Percentiles rank a stretch among this genome's conserved stretches.
Conservation (phyloP, 1,140 invertebrate genomes). For the Pogonognathellus flavescens region DNA sequence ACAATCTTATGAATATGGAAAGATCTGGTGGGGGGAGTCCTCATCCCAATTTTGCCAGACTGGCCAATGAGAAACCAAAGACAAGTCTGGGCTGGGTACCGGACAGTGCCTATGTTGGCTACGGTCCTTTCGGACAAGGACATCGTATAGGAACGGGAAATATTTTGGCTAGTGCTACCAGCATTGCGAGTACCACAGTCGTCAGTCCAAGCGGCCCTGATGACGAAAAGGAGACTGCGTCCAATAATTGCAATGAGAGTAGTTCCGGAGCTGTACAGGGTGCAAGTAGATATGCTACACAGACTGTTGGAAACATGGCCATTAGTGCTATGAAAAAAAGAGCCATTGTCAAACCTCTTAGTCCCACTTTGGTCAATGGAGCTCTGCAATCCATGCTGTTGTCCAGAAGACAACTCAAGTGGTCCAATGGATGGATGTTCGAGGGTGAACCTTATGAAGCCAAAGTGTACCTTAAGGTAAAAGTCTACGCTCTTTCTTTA, state of each 20-base stretch:
- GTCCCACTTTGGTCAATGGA: conserved; percentile 63
- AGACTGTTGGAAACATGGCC: conserved; percentile 54
- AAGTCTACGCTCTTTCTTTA: not conserved
- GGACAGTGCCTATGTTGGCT: conserved; percentile 30
- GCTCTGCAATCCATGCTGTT: conserved; percentile 53
- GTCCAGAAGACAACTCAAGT: conserved; percentile 74
- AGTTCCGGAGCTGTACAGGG: not conserved
- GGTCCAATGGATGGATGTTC: conserved; percentile 94
- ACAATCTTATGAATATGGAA: conserved; percentile 41
- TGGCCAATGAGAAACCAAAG: conserved; percentile 23
- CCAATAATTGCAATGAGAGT: not conserved
- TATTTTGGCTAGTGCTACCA: not conserved
- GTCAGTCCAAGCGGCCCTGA: not conserved
- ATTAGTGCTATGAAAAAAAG: conserved; percentile 65
- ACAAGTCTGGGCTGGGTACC: conserved; percentile 21
- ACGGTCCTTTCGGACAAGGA: conserved; percentile 23
- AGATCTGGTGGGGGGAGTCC: not conserved
- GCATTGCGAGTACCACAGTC: not conserved
- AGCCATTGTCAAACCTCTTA: conserved; percentile 66
- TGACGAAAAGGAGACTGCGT: not conserved
- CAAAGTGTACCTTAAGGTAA: conserved; percentile 88
- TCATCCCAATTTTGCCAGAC: not conserved
- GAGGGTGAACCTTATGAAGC: conserved; percentile 85
- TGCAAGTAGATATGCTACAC: conserved; percentile 15
- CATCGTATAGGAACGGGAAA: conserved; percentile 29